Conservation (phyloP, 2,888 invertebrate species). For the Sabellastarte sp. region DNA sequence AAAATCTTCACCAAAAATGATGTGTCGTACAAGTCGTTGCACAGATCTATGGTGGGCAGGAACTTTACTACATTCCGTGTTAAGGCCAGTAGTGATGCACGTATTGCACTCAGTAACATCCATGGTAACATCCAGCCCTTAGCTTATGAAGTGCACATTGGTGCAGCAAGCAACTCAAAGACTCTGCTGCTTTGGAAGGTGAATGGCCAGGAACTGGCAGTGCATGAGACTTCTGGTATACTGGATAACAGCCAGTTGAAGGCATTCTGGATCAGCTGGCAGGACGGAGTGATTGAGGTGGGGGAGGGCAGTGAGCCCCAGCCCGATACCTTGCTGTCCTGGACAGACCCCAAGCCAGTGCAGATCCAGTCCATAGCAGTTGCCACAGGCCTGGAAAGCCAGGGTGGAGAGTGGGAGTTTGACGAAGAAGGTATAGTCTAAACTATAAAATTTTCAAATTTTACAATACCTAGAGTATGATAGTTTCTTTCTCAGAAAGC, state of each 20-base stretch:
- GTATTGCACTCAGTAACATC: not conserved
- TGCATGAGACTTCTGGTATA: not conserved
- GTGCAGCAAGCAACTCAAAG: not conserved
- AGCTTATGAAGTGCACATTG: not conserved
- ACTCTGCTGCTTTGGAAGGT: not conserved
- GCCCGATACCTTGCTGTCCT: not conserved
- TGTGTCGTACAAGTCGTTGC: not conserved
- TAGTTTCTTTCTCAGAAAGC: too few species aligned
- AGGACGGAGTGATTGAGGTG: not conserved
- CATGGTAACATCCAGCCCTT: not conserved
- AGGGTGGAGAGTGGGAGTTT: not conserved
- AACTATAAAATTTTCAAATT: too few species aligned
- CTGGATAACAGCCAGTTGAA: not conserved
- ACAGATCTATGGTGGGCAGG: not conserved
- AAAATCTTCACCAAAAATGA: not conserved
- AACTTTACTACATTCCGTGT: not conserved
- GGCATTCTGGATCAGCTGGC: not conserved
- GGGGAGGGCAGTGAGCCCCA: not conserved
- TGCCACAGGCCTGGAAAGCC: not conserved
- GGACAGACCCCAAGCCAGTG: not conserved
- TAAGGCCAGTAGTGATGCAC: not conserved
- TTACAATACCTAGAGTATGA: too few species aligned
- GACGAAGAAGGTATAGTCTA: too few species aligned
- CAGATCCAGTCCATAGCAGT: not conserved
- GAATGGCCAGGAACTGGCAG: not conserved